Percentiles rank a stretch among this genome's conserved stretches.
These are phyloP conservation scores for Pachyrhynchus sulphureomaculatus DNA, from an alignment of 1,140 invertebrate genomes.

Conservation along the genomic window DNA sequence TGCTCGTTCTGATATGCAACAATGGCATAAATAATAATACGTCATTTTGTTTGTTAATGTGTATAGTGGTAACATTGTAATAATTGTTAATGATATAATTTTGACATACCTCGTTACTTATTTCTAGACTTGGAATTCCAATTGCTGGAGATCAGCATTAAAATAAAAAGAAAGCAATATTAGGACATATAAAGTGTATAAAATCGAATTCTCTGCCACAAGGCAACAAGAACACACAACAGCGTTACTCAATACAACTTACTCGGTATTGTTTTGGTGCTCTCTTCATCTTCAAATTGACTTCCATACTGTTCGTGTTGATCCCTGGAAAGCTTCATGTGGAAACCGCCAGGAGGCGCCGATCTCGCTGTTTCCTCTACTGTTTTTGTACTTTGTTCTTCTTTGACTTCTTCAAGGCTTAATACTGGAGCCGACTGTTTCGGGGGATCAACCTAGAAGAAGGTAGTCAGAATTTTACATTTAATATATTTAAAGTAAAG, in stretches of 20 bases:
- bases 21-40: too few species aligned
- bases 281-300: slow-evolving; percentile 59
- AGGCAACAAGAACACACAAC: too few species aligned
- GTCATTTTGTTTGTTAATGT: too few species aligned
- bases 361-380: slow-evolving; percentile 35
- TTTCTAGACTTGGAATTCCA: slow-evolving; percentile 45
- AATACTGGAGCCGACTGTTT: slow-evolving; percentile 51
- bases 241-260: slow-evolving; percentile 24
- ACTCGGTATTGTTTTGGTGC: slow-evolving; percentile 37
- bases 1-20: too few species aligned
- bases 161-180: slow-evolving; percentile 17
- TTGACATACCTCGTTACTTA: slow-evolving; percentile 47
- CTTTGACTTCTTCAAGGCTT: slow-evolving; percentile 51
- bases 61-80: too few species aligned
- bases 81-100: not conserved
- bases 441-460: slow-evolving; percentile 27
- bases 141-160: slow-evolving; percentile 47
- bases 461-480: not conserved
- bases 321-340: slow-evolving; percentile 69
- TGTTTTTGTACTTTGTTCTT: slow-evolving; percentile 36
- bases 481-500: not conserved
- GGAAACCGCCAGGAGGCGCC: slow-evolving; percentile 58
- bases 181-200: slow-evolving; percentile 1
- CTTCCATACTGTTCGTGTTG: slow-evolving; percentile 74
- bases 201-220: not conserved